Evolutionary conservation across 2,888 invertebrate genomes (phyloP), one percentile per base, ranked within the genome.

Genomic region (Crocallis elinguaria): DNA sequence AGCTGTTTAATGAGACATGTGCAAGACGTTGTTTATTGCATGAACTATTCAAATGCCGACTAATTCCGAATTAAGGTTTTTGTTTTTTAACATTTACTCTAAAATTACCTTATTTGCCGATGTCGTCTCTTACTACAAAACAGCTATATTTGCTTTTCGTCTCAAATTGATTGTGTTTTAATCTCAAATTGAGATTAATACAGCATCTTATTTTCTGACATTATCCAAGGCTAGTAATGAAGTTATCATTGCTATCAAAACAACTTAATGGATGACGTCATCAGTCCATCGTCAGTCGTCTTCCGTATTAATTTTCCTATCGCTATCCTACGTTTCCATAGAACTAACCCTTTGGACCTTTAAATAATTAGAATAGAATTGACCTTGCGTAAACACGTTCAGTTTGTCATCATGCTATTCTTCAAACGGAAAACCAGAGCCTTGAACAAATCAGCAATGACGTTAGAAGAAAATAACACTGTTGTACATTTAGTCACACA

Each of bases 281-380:
- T 30, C 16, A 29, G 13, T 30, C n/a, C 61, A 58, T 49, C 48
- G n/a, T n/a, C 50, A 45, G 11, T 29, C 19, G 19, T 13, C 25
- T 41, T 19, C 12, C n/a, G 32, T 41, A 46, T 52, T 39, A 41
- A 48, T 63, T 67, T 66, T 60, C 42, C 54, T 63, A 57, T 62
- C 57, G 51, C 46, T 48, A 4, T 4, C 14, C 11, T 60, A 65
- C 59, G 50, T 59, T 67, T 67, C 62, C 65, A 63, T 51, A 61
- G 60, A 64, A 46, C 49, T 73, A 71, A 75, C 71, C 70, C 59
- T 57, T 66, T 49, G 25, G 39, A 30, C 57, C 49, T n/a, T n/a
- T n/a, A n/a, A n/a, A n/a, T n/a, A n/a, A n/a, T n/a, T n/a, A n/a
- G n/a, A n/a, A n/a, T n/a, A n/a, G n/a, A n/a, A n/a, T n/a, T n/a